phyloP scores from a whole-genome alignment of 2,797 vertebrate genomes.

The Galaxias olidus region DNA sequence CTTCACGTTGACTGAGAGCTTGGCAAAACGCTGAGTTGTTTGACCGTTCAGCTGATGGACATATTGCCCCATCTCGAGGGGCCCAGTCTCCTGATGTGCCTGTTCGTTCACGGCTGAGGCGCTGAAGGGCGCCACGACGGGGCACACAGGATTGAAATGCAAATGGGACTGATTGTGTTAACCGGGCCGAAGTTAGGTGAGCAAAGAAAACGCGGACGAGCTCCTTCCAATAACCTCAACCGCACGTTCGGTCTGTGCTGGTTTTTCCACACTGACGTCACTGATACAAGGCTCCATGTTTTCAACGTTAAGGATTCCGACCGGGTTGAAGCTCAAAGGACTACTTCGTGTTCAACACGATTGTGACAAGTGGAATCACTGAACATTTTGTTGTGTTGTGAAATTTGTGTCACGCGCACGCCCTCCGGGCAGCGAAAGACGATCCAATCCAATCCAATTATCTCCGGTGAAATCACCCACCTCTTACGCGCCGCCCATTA shows the following conservation, averaged over 20 bases:
- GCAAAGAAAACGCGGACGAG: constrained; percentile 56
- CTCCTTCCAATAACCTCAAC: constrained; percentile 54
- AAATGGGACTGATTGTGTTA: constrained; percentile 52
- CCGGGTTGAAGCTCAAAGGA: constrained; percentile 12
- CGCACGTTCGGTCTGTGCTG: constrained; percentile 31
- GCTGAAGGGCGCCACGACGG: constrained; percentile 12
- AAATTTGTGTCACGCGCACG: no score
- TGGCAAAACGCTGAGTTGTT: constrained; percentile 20
- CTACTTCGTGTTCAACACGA: constrained; percentile 15
- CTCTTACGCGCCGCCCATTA: background rate
- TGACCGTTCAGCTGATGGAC: constrained; percentile 23
- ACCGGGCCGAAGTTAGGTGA: constrained; percentile 37
- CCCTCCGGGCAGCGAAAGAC: background rate
- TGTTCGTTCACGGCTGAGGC: background rate
- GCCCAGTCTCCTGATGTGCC: background rate
- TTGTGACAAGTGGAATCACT: no score
- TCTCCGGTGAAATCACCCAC: background rate
- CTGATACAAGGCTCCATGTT: constrained; percentile 30
- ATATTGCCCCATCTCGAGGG: background rate
- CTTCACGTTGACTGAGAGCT: constrained; percentile 32
- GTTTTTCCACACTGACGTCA: constrained; percentile 54
- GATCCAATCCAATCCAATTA: background rate
- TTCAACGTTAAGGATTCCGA: constrained; percentile 38
- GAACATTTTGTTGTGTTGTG: no score
- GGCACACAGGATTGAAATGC: background rate